Percentiles rank a stretch among this genome's conserved stretches.
phyloP scores from a whole-genome alignment of 1,140 invertebrate species.

The Meteorus sp. region DNA sequence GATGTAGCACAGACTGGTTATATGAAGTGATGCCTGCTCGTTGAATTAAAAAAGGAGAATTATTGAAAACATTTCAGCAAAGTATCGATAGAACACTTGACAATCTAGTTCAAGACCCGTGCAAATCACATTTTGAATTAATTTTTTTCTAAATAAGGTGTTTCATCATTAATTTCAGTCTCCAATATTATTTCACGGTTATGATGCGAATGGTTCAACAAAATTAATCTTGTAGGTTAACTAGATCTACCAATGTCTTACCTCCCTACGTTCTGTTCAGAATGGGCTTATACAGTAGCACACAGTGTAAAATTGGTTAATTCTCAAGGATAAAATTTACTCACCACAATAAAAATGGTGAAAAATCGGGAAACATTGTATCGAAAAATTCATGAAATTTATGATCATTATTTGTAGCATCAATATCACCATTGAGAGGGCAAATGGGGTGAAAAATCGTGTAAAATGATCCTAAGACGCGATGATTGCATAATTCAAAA shows the following conservation, averaged over 20 bases:
- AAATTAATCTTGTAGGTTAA: no score
- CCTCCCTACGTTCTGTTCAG: no score
- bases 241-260: no score
- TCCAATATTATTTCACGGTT: neutral
- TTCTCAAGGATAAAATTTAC: no score
- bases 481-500: conserved; percentile 15
- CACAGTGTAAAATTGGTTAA: no score
- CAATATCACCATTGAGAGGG: neutral
- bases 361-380: neutral
- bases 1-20: conserved; percentile 61
- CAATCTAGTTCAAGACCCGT: no score
- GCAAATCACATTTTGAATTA: no score
- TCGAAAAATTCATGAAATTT: no score
- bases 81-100: neutral
- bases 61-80: conserved; percentile 3
- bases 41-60: conserved; percentile 25
- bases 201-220: no score
- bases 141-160: no score
- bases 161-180: conserved; percentile 8
- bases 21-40: conserved; percentile 57
- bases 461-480: conserved; percentile 40
- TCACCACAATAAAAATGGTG: no score
- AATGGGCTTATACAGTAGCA: no score
- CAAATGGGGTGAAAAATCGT: conserved; percentile 32
- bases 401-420: neutral